A percentile compares a stretch with the other conserved stretches of the same genome.
These are phyloP conservation scores for Mus musculus DNA, from an alignment of 2,113 vertebrate species.

Conservation along the genomic window DNA sequence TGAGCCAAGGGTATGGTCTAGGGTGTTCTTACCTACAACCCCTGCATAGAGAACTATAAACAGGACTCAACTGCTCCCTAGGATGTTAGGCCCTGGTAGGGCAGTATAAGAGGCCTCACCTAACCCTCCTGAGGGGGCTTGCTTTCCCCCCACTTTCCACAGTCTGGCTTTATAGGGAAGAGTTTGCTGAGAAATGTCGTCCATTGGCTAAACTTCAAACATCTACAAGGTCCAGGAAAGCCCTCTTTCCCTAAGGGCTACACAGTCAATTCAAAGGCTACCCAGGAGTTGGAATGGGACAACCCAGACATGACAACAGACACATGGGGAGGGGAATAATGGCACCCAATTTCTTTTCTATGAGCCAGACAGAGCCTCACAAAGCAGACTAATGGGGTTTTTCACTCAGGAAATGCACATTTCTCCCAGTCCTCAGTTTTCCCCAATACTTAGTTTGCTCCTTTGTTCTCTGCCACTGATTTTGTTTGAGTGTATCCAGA, in stretches of 20 bases:
- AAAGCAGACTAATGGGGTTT: neutral
- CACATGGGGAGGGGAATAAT: no score
- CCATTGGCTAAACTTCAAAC: neutral
- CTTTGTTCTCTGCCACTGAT: neutral
- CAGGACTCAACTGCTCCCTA: neutral
- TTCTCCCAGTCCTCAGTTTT: neutral
- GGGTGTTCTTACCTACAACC: neutral
- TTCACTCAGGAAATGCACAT: no score
- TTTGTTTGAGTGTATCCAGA: neutral
- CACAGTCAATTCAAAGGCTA: neutral
- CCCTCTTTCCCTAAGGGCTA: rapidly evolving
- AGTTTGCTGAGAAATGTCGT: neutral
- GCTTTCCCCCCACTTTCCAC: neutral
- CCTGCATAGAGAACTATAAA: no score
- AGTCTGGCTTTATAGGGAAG: neutral
- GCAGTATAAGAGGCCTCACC: neutral
- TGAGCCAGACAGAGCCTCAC: neutral
- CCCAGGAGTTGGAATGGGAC: neutral
- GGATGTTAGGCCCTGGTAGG: neutral
- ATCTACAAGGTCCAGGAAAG: neutral
- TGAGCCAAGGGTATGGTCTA: neutral
- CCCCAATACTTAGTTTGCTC: neutral
- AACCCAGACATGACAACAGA: neutral
- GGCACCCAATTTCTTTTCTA: neutral
- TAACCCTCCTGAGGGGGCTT: neutral